These are phyloP conservation scores for Microchirus variegatus DNA, from an alignment of 2,797 vertebrate species.

Conservation along the genomic window DNA sequence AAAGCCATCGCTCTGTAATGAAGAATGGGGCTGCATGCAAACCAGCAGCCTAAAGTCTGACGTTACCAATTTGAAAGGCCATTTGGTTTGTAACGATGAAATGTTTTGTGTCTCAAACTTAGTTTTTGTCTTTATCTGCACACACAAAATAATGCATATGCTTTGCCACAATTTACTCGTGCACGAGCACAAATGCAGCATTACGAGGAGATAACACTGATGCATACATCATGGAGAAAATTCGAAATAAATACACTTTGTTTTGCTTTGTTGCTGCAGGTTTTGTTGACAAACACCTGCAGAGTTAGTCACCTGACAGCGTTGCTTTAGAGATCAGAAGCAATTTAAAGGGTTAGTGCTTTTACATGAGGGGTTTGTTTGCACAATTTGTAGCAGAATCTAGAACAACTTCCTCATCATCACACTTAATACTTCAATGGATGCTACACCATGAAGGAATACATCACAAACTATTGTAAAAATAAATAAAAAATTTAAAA, in stretches of 20 bases:
- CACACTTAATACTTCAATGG: not conserved
- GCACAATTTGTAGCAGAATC: not conserved
- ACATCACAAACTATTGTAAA: too few relatives aligned
- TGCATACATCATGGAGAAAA: slow-evolving; percentile 18
- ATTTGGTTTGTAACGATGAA: slow-evolving; percentile 50
- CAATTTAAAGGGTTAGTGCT: not conserved
- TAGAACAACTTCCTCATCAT: not conserved
- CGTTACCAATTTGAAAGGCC: slow-evolving; percentile 59
- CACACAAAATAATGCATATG: slow-evolving; percentile 39
- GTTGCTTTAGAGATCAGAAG: slow-evolving; percentile 5
- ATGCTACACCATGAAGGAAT: too few relatives aligned
- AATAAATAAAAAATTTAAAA: too few relatives aligned
- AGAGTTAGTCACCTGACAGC: not conserved
- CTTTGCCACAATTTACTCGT: slow-evolving; percentile 33
- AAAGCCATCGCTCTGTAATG: slow-evolving; percentile 70
- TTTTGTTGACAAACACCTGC: slow-evolving; percentile 14
- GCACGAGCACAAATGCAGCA: slow-evolving; percentile 9
- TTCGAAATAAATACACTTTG: slow-evolving; percentile 2
- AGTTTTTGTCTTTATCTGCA: slow-evolving; percentile 34
- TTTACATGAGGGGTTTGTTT: slow-evolving; percentile 1
- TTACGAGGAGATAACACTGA: slow-evolving; percentile 15
- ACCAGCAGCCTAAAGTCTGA: slow-evolving; percentile 57
- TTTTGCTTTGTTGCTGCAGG: slow-evolving; percentile 8
- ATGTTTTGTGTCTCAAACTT: slow-evolving; percentile 44
- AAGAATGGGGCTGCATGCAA: slow-evolving; percentile 69